phyloP scores from a whole-genome alignment of 2,113 vertebrate species.

The Ciconia maguari region DNA sequence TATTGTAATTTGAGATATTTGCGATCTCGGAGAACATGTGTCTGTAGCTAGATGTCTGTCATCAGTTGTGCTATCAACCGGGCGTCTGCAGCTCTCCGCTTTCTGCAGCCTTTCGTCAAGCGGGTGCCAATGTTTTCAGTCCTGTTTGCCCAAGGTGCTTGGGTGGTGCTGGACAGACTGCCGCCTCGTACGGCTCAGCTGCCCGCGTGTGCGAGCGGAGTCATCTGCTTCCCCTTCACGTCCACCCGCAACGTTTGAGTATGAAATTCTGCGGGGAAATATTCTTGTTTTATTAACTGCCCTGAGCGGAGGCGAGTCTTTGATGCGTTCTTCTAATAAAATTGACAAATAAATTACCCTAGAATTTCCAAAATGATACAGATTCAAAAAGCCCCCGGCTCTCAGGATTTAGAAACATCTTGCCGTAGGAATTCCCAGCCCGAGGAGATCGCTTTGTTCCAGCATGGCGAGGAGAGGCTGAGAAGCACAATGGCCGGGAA shows the following conservation, averaged over 20 bases:
- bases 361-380: background rate
- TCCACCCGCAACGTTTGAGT: rapidly evolving
- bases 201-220: rapidly evolving
- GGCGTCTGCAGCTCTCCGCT: rapidly evolving
- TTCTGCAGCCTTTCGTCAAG: rapidly evolving
- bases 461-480: background rate
- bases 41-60: background rate
- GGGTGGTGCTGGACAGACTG: background rate
- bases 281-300: background rate
- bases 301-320: background rate
- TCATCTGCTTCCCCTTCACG: background rate
- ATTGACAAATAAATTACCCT: background rate
- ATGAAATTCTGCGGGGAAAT: background rate
- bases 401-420: background rate
- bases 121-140: rapidly evolving
- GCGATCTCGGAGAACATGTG: background rate
- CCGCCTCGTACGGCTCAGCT: rapidly evolving
- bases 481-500: background rate
- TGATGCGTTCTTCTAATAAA: background rate
- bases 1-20: background rate
- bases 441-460: background rate
- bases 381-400: background rate
- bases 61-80: rapidly evolving
- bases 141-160: background rate
- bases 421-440: background rate